Evolutionary conservation across 2,888 invertebrate genomes (phyloP).

Genomic region (Ophion costatus): DNA sequence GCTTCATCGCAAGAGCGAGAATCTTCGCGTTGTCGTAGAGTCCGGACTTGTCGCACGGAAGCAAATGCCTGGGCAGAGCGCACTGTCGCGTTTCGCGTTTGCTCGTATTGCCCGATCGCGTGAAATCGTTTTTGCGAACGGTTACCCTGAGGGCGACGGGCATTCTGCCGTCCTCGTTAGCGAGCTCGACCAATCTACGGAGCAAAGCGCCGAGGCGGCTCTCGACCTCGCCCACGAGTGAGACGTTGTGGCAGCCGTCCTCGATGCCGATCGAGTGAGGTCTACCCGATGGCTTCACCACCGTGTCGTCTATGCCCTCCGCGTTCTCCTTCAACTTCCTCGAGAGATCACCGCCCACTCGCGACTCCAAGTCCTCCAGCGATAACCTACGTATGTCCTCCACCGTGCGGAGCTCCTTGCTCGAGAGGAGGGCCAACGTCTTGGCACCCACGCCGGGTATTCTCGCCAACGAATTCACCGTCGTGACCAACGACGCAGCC

Average conservation of each 20-base stretch:
- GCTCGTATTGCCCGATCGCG: conserved; percentile 85
- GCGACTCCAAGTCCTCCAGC: conserved; percentile 85
- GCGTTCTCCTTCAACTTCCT: conserved; percentile 89
- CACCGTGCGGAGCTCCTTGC: conserved; percentile 87
- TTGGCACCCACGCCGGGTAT: conserved; percentile 92
- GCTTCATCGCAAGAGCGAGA: conserved; percentile 88
- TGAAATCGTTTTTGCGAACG: conserved; percentile 89
- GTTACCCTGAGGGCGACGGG: conserved; percentile 91
- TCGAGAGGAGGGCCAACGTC: conserved; percentile 85
- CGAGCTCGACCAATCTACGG: conserved; percentile 88
- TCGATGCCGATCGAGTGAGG: conserved; percentile 92
- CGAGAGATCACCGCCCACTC: conserved; percentile 89
- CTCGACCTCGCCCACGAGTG: conserved; percentile 89
- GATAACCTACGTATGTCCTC: conserved; percentile 88
- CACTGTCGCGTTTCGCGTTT: conserved; percentile 91
- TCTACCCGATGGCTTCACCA: conserved; percentile 90
- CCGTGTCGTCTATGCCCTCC: conserved; percentile 90
- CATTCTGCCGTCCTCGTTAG: conserved; percentile 91
- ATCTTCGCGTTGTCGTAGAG: conserved; percentile 87
- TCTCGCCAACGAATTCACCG: conserved; percentile 86
- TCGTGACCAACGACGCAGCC: conserved; percentile 87
- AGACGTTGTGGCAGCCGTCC: conserved; percentile 90
- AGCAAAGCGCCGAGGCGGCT: conserved; percentile 89
- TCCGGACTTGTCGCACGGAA: conserved; percentile 86
- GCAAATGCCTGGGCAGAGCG: conserved; percentile 85